These are phyloP conservation scores for Priocnemis perturbator DNA, from an alignment of 2,888 invertebrate genomes.

Conservation along the genomic window DNA sequence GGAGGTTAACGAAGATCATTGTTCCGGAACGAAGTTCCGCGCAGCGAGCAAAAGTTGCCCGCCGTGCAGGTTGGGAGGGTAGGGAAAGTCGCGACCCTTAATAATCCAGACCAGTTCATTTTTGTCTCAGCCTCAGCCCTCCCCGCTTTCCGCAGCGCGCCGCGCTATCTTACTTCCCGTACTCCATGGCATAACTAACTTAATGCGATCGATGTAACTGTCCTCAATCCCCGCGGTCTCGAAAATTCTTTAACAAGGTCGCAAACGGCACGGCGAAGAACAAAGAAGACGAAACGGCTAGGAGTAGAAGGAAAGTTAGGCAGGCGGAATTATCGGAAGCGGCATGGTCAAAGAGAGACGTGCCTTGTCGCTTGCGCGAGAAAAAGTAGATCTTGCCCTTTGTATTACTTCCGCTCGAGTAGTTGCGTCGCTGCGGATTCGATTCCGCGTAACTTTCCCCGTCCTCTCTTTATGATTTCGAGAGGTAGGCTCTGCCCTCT, in stretches of 20 bases:
- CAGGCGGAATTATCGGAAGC: not conserved
- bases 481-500: too few relatives aligned
- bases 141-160: conserved; percentile 3
- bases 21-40: conserved; percentile 2
- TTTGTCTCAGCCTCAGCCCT: not conserved
- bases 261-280: conserved; percentile 12
- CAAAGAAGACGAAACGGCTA: not conserved
- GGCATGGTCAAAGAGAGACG: conserved; percentile 11
- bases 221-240: conserved; percentile 9
- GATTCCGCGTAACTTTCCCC: conserved; percentile 1
- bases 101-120: not conserved
- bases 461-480: too few relatives aligned
- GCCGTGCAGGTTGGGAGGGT: not conserved
- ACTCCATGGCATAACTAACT: conserved; percentile 8
- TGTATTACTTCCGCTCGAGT: conserved; percentile 1
- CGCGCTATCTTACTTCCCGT: not conserved
- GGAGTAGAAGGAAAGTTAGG: not conserved
- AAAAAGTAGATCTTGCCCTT: not conserved
- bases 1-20: too few relatives aligned
- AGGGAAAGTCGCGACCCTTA: not conserved
- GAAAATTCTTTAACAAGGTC: conserved; percentile 22
- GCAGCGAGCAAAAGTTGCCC: not conserved
- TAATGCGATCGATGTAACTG: conserved; percentile 15
- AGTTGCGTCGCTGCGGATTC: too few relatives aligned
- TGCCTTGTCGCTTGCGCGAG: conserved; percentile 1